phyloP scores from a whole-genome alignment of 2,888 invertebrate genomes.

The Trileptium ribeirensis region DNA sequence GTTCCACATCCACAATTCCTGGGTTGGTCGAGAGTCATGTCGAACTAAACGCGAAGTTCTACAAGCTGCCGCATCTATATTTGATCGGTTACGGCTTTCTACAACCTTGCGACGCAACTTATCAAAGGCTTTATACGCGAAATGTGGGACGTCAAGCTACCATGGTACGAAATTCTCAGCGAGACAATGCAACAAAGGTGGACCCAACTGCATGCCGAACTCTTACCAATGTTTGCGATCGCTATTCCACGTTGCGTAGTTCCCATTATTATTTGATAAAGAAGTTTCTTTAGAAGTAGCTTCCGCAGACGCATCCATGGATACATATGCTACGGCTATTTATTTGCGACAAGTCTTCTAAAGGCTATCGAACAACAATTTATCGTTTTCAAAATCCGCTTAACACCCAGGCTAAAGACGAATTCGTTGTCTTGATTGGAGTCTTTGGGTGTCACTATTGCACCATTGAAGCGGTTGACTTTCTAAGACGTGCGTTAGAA shows the following conservation, averaged over 20 bases:
- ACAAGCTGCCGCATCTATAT: slow-evolving; percentile 29
- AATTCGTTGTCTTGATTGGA: slow-evolving; percentile 36
- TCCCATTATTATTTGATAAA: too few species aligned
- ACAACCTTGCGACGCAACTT: too few species aligned
- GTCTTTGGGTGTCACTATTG: neutral
- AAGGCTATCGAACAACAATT: slow-evolving; percentile 6
- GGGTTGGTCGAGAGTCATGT: too few species aligned
- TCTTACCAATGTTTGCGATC: too few species aligned
- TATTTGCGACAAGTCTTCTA: slow-evolving; percentile 26
- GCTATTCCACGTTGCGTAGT: too few species aligned
- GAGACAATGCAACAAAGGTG: too few species aligned
- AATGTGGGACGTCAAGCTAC: slow-evolving; percentile 36
- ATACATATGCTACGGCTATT: slow-evolving; percentile 35
- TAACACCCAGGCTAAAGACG: slow-evolving; percentile 36
- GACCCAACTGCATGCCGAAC: too few species aligned
- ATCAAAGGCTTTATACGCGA: too few species aligned
- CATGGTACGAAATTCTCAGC: slow-evolving; percentile 42
- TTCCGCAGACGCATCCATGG: slow-evolving; percentile 37
- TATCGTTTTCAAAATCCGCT: slow-evolving; percentile 31
- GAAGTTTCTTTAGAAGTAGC: too few species aligned
- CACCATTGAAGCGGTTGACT: slow-evolving; percentile 22
- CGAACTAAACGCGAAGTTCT: slow-evolving; percentile 31
- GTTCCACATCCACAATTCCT: neutral
- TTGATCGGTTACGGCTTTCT: too few species aligned
- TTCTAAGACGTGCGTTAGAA: slow-evolving; percentile 30